phyloP scores from a whole-genome alignment of 2,888 invertebrate species.

The Hirtodrosophila confusa region DNA sequence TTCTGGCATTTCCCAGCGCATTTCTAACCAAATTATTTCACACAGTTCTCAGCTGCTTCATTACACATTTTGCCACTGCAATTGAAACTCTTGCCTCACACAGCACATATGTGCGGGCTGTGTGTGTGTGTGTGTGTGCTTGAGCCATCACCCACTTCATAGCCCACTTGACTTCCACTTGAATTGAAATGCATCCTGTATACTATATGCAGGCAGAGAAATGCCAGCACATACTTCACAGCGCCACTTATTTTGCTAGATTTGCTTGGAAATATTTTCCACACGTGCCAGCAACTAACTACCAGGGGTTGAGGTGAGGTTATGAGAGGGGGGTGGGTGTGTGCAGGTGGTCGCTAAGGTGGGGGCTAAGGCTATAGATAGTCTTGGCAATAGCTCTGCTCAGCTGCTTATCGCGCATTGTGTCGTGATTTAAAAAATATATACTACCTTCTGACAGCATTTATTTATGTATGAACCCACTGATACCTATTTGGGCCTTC shows the following conservation, averaged over 20 bases:
- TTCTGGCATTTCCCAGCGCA: constrained; percentile 15
- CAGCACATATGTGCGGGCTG: constrained; percentile 7
- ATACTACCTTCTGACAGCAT: constrained; percentile 16
- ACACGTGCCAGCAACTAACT: constrained; percentile 29
- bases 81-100: constrained; percentile 58
- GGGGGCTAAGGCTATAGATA: not conserved
- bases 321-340: not conserved
- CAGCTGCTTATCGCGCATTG: constrained; percentile 32
- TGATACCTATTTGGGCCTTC: constrained; percentile 24
- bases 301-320: not conserved
- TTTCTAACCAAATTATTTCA: constrained; percentile 64
- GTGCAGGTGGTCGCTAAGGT: too few species aligned
- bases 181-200: constrained; percentile 65
- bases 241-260: constrained; percentile 66
- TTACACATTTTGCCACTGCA: constrained; percentile 57
- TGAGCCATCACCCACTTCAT: constrained; percentile 33
- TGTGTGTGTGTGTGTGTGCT: constrained; percentile 13
- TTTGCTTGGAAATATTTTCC: constrained; percentile 54
- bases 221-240: constrained; percentile 39
- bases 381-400: constrained; percentile 2
- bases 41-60: constrained; percentile 57
- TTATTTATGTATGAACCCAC: constrained; percentile 51
- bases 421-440: constrained; percentile 39
- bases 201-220: constrained; percentile 55
- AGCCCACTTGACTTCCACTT: constrained; percentile 62